Base-by-base conservation (phyloP, 2,888 invertebrate species). In the Bugulina stolonifera region DNA sequence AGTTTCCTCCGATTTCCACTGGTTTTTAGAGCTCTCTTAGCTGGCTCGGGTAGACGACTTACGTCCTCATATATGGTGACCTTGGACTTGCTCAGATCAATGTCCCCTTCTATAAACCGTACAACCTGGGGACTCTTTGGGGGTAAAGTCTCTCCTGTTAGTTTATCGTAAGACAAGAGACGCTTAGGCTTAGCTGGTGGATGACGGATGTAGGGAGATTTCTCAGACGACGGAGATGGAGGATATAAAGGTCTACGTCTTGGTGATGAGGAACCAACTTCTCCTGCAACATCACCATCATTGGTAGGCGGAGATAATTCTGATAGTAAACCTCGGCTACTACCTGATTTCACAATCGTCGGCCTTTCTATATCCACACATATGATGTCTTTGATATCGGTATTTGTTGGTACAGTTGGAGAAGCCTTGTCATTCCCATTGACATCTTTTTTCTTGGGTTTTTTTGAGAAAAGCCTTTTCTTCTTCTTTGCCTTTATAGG, bases 361-460 rank as follows among this genome's bases (percentile, higher is more conserved):
- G 29, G 64, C 32, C 32, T 27, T 14, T 64, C 64, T 25, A 64
- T 25, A n/a, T 27, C 27, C 14, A 64, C 32, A 34, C 32, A 10
- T 5, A 64, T 64, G 5, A 64, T 32, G 14, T 64, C 32, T 64
- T 64, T 64, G 34, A 64, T 32, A 64, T 64, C 34, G 25, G 64
- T 14, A 32, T 64, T 64, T 29, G 29, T 32, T 1, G 2, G 34
- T 10, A n/a, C 10, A 25, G 2, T 5, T 29, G 64, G 29, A 2
- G 32, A 29, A 2, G 5, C 5, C 5, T 64, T 10, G 22, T 64
- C 10, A 64, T 64, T 64, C 5, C 27, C 32, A 10, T 32, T 32
- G 5, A 14, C 18, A 34, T 64, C 34, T 18, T 64, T 32, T 32
- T 64, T 64, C 32, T 64, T 64, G 5, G 25, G 27, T 32, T 64